Evolutionary conservation across 2,113 vertebrate species (phyloP), one percentile per base, ranked within the genome.

Genomic region (Nasalis larvatus): DNA sequence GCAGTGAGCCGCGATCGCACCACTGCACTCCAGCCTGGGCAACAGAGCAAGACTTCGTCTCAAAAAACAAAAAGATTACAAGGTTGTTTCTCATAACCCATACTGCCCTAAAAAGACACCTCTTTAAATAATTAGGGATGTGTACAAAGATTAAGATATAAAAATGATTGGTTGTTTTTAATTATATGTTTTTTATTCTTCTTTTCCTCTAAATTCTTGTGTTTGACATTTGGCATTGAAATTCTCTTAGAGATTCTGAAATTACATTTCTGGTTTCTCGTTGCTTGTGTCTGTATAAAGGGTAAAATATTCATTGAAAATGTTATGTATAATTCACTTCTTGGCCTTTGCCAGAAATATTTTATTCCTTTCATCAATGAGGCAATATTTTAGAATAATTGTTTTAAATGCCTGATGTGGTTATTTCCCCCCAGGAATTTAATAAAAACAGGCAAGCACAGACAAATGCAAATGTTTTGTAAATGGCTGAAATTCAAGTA

Each of bases 321-420:
- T 56, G 56, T 91, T 93, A 54, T 6, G 21, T 82, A 63, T 86
- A 96, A 97, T 73, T 96, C 58, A 86, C 4, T 81, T 85, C 30
- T 45, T 86, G 35, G 45, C 9, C 54, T 35, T 66, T 81, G 45
- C 73, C 81, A 88, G 32, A 54, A 97, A 94, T 82, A 45, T 76
- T 89, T 89, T 69, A 63, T 84, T 94, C 78, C 37, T 94, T 90
- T 95, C 63, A 63, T 87, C 95, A 84, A 14, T 71, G 37, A 97
- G 30, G 49, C 78, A 83, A 60, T 85, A 93, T 96, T 96, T 86
- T 85, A 89, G 86, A 97, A 89, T 95, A 97, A 97, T 74, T 96
- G 47, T 97, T 97, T 86, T 66, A 69, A 95, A 82, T 66, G 21
- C 80, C 71, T 54, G 73, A 66, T 52, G 30, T 23, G 81, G 47